phyloP scores from a whole-genome alignment of 1,140 invertebrate species.

The Pseudomyrmex gracilis region DNA sequence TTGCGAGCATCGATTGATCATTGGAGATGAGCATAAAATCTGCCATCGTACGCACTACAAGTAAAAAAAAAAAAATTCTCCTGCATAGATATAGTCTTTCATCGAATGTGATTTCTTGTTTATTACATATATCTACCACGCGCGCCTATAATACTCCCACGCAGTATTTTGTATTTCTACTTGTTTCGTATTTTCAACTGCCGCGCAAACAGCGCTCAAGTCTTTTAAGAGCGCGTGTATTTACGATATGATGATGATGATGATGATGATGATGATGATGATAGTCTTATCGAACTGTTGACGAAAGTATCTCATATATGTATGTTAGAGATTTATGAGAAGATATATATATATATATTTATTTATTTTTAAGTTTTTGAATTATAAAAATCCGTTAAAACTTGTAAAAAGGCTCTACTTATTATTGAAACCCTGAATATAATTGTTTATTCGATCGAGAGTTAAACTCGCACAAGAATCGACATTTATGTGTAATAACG shows the following conservation, averaged over 20 bases:
- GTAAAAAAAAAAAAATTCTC: no score
- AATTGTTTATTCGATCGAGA: slow-evolving; percentile 36
- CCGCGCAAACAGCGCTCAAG: slow-evolving; percentile 60
- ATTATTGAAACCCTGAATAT: slow-evolving; percentile 64
- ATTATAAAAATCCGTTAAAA: slow-evolving; percentile 78
- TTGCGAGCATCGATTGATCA: no score
- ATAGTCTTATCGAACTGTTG: slow-evolving; percentile 79
- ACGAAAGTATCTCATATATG: slow-evolving; percentile 81
- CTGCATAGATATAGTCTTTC: slow-evolving; percentile 8
- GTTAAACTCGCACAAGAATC: not conserved
- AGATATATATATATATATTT: slow-evolving; percentile 25
- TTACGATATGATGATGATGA: slow-evolving; percentile 23
- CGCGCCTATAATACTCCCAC: slow-evolving; percentile 21
- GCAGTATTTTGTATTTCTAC: slow-evolving; percentile 69
- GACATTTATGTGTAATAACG: slow-evolving; percentile 1
- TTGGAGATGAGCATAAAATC: not conserved
- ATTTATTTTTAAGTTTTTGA: slow-evolving; percentile 81
- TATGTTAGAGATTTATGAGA: slow-evolving; percentile 76
- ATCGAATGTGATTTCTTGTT: slow-evolving; percentile 41
- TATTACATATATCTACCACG: slow-evolving; percentile 17
- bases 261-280: not conserved
- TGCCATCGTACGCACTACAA: slow-evolving; percentile 14
- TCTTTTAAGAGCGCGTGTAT: slow-evolving; percentile 4
- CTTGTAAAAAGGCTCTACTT: slow-evolving; percentile 59
- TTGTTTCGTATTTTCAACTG: slow-evolving; percentile 61